phyloP scores from a whole-genome alignment of 2,888 invertebrate species.

The Cecidostiba fungosa region DNA sequence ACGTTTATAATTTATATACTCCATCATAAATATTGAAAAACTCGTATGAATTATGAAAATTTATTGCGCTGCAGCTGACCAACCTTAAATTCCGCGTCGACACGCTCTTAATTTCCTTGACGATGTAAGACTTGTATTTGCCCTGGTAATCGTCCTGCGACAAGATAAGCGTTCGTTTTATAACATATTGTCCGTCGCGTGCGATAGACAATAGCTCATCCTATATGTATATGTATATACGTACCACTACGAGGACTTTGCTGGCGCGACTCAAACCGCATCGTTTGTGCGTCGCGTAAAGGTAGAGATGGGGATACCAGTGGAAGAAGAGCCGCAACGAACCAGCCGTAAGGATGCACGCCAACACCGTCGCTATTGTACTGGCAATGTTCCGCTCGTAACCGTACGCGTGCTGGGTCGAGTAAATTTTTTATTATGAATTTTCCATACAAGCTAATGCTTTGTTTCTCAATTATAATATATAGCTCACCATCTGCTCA shows the following conservation, averaged over 20 bases:
- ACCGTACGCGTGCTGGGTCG: constrained; percentile 81
- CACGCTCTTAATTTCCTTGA: constrained; percentile 79
- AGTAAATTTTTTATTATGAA: background rate
- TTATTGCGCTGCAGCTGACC: constrained; percentile 49
- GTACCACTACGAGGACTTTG: constrained; percentile 82
- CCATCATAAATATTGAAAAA: background rate
- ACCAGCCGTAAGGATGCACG: constrained; percentile 82
- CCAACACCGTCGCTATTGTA: constrained; percentile 78
- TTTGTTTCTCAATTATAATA: no score
- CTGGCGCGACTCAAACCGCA: constrained; percentile 81
- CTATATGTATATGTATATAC: no score
- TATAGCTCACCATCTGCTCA: constrained; percentile 83
- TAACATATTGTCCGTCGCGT: no score
- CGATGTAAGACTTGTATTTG: constrained; percentile 81
- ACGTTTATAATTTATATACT: no score
- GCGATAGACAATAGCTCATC: no score
- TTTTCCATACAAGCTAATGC: no score
- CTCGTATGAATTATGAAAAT: no score
- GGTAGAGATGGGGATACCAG: constrained; percentile 83
- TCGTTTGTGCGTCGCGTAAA: constrained; percentile 81
- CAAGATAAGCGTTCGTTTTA: no score
- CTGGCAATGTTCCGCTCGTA: constrained; percentile 78
- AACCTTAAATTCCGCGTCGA: constrained; percentile 76
- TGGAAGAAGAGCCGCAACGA: constrained; percentile 83
- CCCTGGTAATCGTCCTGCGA: constrained; percentile 81